These are phyloP conservation scores for Bombus consobrinus DNA, from an alignment of 1,140 invertebrate genomes.

Conservation along the genomic window DNA sequence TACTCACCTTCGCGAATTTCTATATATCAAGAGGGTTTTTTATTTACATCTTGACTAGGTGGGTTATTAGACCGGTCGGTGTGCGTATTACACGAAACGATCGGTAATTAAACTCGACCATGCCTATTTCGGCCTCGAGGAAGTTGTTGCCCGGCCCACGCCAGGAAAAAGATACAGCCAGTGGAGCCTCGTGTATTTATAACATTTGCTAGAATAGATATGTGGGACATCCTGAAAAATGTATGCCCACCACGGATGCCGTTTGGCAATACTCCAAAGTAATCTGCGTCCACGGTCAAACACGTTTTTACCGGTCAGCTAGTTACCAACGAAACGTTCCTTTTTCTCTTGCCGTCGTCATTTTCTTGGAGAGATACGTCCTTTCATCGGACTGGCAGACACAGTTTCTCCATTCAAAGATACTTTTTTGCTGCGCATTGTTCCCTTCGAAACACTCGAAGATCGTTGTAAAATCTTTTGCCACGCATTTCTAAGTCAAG, in stretches of 20 bases:
- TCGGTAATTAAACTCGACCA: conserved; percentile 68
- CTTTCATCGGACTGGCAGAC: conserved; percentile 29
- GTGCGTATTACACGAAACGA: conserved; percentile 51
- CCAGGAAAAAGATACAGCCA: conserved; percentile 21
- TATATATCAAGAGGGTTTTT: conserved; percentile 36
- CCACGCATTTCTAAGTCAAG: not conserved
- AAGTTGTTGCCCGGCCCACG: conserved; percentile 28
- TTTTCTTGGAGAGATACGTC: not conserved
- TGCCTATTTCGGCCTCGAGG: conserved; percentile 58
- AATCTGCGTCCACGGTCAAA: conserved; percentile 71
- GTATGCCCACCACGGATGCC: conserved; percentile 58
- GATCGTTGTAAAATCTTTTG: not conserved
- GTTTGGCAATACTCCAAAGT: conserved; percentile 74
- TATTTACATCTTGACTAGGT: conserved; percentile 67
- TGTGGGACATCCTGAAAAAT: conserved; percentile 76
- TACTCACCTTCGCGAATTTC: not conserved
- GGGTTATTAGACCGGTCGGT: conserved; percentile 49
- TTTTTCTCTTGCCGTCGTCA: not conserved
- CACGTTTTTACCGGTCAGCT: conserved; percentile 64
- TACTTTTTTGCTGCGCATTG: not conserved
- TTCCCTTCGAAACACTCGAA: not conserved
- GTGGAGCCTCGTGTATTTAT: conserved; percentile 70
- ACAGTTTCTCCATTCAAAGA: not conserved
- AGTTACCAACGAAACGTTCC: conserved; percentile 5
- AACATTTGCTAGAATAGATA: conserved; percentile 69